Percentiles rank a stretch among this genome's conserved stretches.
phyloP scores from a whole-genome alignment of 2,797 vertebrate genomes.

The Capromys pilorides region DNA sequence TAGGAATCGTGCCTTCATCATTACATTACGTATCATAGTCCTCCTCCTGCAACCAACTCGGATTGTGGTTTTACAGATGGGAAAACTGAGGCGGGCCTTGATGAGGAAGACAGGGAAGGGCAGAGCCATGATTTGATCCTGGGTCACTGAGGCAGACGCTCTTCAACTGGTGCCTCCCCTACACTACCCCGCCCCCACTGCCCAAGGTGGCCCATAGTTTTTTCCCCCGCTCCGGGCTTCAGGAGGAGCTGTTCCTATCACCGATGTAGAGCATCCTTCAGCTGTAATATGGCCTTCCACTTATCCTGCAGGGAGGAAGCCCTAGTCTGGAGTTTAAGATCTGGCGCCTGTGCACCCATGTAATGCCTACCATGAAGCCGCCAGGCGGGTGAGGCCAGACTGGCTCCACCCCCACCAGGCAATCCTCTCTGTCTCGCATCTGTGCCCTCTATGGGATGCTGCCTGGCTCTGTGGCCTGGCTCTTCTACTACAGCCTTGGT shows the following conservation, averaged over 20 bases:
- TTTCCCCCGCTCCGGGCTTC: neutral
- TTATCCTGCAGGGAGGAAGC: neutral
- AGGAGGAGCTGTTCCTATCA: neutral
- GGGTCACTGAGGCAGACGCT: neutral
- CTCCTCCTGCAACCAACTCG: neutral
- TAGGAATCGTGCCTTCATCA: accelerated
- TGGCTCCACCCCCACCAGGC: neutral
- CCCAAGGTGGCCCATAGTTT: neutral
- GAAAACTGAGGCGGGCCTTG: neutral
- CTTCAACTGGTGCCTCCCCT: accelerated
- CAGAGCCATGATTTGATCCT: neutral
- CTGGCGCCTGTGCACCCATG: neutral
- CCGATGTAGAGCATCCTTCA: neutral
- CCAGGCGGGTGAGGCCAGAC: neutral
- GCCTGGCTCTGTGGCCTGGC: neutral
- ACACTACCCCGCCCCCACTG: neutral
- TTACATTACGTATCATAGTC: accelerated
- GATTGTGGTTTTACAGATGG: neutral
- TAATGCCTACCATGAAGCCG: neutral
- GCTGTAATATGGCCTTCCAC: neutral
- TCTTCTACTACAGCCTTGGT: neutral
- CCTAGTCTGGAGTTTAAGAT: neutral
- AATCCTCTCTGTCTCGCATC: neutral
- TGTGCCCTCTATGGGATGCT: accelerated
- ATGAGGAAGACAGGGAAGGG: neutral